Evolutionary conservation across 2,888 invertebrate species (phyloP), one percentile per base, ranked within the genome.

Genomic region (Rhagophthalmus giganteus): DNA sequence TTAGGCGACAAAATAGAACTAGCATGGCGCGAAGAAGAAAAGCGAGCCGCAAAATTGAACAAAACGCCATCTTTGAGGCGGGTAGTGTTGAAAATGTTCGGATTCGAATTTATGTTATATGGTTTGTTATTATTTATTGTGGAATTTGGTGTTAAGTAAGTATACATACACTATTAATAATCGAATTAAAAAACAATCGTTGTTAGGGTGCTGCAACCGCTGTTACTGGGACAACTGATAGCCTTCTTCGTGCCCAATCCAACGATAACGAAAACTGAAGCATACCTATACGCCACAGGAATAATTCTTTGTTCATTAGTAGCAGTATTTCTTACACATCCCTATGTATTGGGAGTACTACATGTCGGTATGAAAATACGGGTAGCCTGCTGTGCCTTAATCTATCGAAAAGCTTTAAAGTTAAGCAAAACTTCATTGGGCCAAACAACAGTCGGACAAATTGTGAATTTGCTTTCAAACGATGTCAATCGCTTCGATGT

Each of bases 401-500:
- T 94, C 55, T 94, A 91, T 70, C 81, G 91, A 69, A 94, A 94
- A 57, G 61, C 74, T 2, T 53, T 75, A 16, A 68, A 67, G 33
- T 57, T 76, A 20, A 70, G 88, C 63, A 85, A 86, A 70, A 82
- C 82, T 0, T 86, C 92, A 1, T 67, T 92, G 53, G 88, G 88
- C 3, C 86, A 92, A 70, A 94, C 94, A 0, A 88, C 78, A 74
- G 90, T 83, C 63, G 95, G 77, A 71, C 73, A 74, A 60, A 68
- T 74, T 61, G 69, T 74, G 37, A 74, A 75, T 59, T 58, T 74
- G 34, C 56, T 94, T 53, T 91, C 94, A 0, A 94, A 93, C 45
- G 94, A 95, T 73, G 92, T 93, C 0, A 88, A 86, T 59, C 76
- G 93, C 49, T 91, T 94, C 73, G 94, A 94, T 73, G 81, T 87